Conservation (phyloP, 2,888 invertebrate species). For the Hypolimnas misippus region DNA sequence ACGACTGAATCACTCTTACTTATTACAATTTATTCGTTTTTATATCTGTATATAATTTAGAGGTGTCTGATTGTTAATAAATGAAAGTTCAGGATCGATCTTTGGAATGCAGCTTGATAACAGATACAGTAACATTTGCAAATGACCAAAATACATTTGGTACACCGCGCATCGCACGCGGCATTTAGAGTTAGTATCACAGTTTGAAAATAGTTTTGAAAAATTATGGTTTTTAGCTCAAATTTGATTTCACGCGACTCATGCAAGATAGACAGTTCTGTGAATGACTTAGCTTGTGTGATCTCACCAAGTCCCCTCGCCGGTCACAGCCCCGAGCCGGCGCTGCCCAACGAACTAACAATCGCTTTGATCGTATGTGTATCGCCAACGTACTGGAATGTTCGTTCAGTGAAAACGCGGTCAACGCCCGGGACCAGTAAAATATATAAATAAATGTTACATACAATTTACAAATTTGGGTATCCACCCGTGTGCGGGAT, state of each 20-base stretch:
- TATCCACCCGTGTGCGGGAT: slow-evolving; percentile 39
- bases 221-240: slow-evolving; percentile 27
- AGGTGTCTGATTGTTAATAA: no score
- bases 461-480: slow-evolving; percentile 14
- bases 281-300: slow-evolving; percentile 35
- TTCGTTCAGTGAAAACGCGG: slow-evolving; percentile 50
- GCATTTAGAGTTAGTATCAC: slow-evolving; percentile 38
- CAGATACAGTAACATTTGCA: slow-evolving; percentile 34
- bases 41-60: no score
- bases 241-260: slow-evolving; percentile 35
- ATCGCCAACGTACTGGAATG: slow-evolving; percentile 43
- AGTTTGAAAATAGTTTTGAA: slow-evolving; percentile 30
- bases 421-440: slow-evolving; percentile 43
- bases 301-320: slow-evolving; percentile 43
- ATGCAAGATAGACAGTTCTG: slow-evolving; percentile 15
- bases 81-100: slow-evolving; percentile 30
- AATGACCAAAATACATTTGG: slow-evolving; percentile 18
- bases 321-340: slow-evolving; percentile 49
- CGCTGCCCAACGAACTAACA: slow-evolving; percentile 44
- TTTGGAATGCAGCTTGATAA: slow-evolving; percentile 19
- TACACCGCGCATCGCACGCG: slow-evolving; percentile 40
- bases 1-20: background rate
- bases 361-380: slow-evolving; percentile 49
- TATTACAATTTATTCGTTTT: no score
- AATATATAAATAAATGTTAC: slow-evolving; percentile 22